Percentiles rank a stretch among this genome's conserved stretches.
Conservation (phyloP, 2,888 invertebrate species). For the Lysandra coridon region DNA sequence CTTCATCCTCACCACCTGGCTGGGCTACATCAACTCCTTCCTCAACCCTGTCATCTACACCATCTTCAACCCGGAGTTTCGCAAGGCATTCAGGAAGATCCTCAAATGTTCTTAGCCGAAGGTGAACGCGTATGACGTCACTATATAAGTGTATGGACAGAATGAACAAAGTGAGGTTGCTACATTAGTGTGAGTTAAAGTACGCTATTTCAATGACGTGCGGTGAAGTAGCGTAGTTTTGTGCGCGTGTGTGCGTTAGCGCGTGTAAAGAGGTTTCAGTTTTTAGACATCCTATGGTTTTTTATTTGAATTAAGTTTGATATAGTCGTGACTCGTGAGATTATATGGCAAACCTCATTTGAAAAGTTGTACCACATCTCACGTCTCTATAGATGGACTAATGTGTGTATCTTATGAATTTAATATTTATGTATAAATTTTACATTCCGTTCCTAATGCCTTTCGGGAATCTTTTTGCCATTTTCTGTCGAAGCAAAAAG, state of each 20-base stretch:
- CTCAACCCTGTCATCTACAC: constrained; percentile 97
- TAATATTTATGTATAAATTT: neutral
- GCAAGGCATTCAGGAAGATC: constrained; percentile 98
- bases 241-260: neutral
- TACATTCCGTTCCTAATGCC: neutral
- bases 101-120: constrained; percentile 83
- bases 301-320: neutral
- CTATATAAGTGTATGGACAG: neutral
- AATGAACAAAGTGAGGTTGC: neutral
- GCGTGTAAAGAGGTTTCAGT: neutral
- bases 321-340: neutral
- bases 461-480: no score
- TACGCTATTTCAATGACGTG: no score
- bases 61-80: constrained; percentile 97
- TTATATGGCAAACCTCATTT: neutral
- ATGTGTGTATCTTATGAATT: no score
- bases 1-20: constrained; percentile 97
- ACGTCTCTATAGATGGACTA: neutral
- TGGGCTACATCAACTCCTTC: constrained; percentile 98
- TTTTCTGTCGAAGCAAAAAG: neutral
- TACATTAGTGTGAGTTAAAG: neutral
- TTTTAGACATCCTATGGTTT: neutral
- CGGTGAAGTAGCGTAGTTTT: neutral
- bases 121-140: constrained; percentile 55
- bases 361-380: neutral